phyloP scores from a whole-genome alignment of 92 coral and sea anemone genomes.

The Galaxea fascicularis region DNA sequence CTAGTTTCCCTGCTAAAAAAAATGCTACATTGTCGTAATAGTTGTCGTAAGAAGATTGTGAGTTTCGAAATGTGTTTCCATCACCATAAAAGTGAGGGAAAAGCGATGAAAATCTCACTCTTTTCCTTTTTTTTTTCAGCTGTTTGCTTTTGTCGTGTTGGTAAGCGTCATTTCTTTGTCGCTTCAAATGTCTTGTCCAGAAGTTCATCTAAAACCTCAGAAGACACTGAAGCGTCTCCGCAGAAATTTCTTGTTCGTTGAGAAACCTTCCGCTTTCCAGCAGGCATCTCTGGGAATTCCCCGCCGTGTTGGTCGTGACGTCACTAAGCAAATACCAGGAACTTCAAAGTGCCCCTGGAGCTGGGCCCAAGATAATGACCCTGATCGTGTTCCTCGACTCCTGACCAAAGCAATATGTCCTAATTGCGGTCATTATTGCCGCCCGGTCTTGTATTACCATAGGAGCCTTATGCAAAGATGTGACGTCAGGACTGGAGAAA shows the following conservation, averaged over 20 bases:
- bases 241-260: too few relatives aligned
- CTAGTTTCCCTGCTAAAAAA: too few relatives aligned
- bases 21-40: too few relatives aligned
- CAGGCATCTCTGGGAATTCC: background rate
- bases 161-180: too few relatives aligned
- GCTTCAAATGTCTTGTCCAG: too few relatives aligned
- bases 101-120: too few relatives aligned
- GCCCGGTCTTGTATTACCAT: conserved; percentile 29
- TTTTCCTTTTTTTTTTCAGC: too few relatives aligned
- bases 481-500: conserved; percentile 40
- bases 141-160: too few relatives aligned
- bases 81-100: background rate
- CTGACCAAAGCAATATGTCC: conserved; percentile 48
- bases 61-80: too few relatives aligned
- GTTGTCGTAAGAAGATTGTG: too few relatives aligned
- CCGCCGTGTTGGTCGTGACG: conserved; percentile 24
- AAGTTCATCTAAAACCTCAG: too few relatives aligned
- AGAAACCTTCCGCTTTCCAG: background rate
- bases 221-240: too few relatives aligned
- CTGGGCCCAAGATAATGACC: conserved; percentile 38
- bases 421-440: conserved; percentile 30
- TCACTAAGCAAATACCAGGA: background rate
- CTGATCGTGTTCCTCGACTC: conserved; percentile 33
- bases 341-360: conserved; percentile 39
- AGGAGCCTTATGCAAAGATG: conserved; percentile 24